Conservation (phyloP, 2,113 vertebrate species). For the Syngnathus floridae region DNA sequence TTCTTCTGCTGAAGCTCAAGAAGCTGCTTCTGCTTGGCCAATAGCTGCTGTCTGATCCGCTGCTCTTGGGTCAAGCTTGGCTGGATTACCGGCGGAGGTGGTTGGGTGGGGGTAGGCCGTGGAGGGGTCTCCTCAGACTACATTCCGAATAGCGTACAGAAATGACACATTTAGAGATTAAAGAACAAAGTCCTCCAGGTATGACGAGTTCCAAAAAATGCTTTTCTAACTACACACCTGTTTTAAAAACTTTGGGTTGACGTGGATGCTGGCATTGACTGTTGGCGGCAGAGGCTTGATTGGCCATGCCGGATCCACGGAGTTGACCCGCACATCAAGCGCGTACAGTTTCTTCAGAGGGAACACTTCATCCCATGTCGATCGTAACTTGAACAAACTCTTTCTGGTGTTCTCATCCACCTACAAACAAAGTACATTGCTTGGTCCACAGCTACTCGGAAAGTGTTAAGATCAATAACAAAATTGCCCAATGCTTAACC, state of each 20-base stretch:
- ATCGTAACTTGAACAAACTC: conserved; percentile 98
- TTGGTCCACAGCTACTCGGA: conserved; percentile 58
- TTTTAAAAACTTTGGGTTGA: conserved; percentile 98
- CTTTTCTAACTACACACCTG: conserved; percentile 75
- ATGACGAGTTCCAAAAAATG: neutral
- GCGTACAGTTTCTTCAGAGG: conserved; percentile 94
- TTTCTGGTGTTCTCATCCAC: conserved; percentile 99
- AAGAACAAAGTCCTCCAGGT: neutral
- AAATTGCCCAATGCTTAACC: neutral
- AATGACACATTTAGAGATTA: conserved; percentile 16
- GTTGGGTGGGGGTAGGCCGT: conserved; percentile 39
- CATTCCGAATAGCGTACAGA: neutral
- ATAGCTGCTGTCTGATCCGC: conserved; percentile 89
- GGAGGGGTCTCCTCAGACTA: conserved; percentile 18
- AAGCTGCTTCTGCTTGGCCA: conserved; percentile 97
- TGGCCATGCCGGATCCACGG: conserved; percentile 95
- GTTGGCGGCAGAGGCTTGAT: conserved; percentile 93
- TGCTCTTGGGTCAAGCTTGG: conserved; percentile 93
- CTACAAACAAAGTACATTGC: conserved; percentile 85
- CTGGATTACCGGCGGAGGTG: conserved; percentile 67
- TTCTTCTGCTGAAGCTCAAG: conserved; percentile 99
- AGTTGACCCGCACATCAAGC: conserved; percentile 91
- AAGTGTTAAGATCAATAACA: neutral
- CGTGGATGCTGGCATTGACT: conserved; percentile 96
- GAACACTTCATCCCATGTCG: conserved; percentile 98